Evolutionary conservation across 2,888 invertebrate genomes (phyloP).

Genomic region (Parnassius orleans): DNA sequence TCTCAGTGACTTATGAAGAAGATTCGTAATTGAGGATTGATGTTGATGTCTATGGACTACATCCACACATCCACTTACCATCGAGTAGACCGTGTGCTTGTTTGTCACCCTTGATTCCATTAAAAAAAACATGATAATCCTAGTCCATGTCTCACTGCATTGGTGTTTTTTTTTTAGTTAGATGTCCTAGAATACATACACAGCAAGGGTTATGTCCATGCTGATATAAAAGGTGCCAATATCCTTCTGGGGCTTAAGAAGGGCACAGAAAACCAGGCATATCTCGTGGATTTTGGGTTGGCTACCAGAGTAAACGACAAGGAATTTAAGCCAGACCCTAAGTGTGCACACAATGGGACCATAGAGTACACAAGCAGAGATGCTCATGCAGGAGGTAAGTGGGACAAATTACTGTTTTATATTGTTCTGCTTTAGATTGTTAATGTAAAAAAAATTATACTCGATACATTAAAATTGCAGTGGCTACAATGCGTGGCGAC

Average conservation of each 20-base stretch:
- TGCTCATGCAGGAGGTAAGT: conserved; percentile 93
- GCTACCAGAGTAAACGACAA: conserved; percentile 88
- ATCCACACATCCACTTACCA: too few relatives aligned
- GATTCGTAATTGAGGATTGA: too few relatives aligned
- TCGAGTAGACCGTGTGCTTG: too few relatives aligned
- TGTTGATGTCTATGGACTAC: too few relatives aligned
- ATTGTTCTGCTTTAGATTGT: neutral
- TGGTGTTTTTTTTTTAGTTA: conserved; percentile 78
- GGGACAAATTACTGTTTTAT: neutral
- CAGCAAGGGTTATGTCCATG: conserved; percentile 93
- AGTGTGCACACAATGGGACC: conserved; percentile 97
- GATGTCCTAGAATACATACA: conserved; percentile 97
- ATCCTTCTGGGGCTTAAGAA: conserved; percentile 88
- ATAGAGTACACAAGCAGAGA: conserved; percentile 98
- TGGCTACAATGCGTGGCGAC: conserved; percentile 93
- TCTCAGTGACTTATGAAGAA: too few relatives aligned
- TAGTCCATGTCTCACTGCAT: neutral
- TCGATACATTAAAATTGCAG: conserved; percentile 46
- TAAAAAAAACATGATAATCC: too few relatives aligned
- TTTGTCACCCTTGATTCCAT: too few relatives aligned
- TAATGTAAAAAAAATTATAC: too few relatives aligned
- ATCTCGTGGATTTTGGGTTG: conserved; percentile 96
- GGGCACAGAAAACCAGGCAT: conserved; percentile 86
- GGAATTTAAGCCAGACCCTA: conserved; percentile 93
- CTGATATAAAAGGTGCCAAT: conserved; percentile 97